Percentiles rank a stretch among this genome's conserved stretches.
Conservation (phyloP, 2,888 invertebrate genomes). For the Eristalis tenax region DNA sequence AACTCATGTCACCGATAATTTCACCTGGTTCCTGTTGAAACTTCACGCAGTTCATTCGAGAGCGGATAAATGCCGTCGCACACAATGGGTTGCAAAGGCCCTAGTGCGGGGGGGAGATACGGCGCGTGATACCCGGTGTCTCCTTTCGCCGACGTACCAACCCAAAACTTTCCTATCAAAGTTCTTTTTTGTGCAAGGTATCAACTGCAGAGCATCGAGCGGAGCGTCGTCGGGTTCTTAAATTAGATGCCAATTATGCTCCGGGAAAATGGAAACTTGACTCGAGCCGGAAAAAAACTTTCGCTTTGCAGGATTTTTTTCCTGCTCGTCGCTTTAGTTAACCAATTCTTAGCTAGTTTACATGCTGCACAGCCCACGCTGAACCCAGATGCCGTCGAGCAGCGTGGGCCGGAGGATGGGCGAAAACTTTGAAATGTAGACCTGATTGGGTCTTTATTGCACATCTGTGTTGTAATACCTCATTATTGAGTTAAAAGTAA, state of each 20-base stretch:
- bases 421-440: constrained; percentile 58
- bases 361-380: constrained; percentile 19
- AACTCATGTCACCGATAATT: constrained; percentile 59
- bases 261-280: constrained; percentile 31
- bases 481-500: constrained; percentile 68
- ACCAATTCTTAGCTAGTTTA: constrained; percentile 48
- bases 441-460: constrained; percentile 71
- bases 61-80: not conserved
- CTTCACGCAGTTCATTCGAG: not conserved
- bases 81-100: not conserved
- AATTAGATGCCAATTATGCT: constrained; percentile 71
- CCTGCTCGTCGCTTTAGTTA: not conserved
- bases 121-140: constrained; percentile 15
- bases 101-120: too few species aligned
- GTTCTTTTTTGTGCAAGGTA: constrained; percentile 47
- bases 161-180: constrained; percentile 54
- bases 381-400: not conserved
- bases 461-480: constrained; percentile 71
- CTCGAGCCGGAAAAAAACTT: constrained; percentile 38
- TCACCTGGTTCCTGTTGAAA: constrained; percentile 27
- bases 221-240: constrained; percentile 44
- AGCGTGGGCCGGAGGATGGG: constrained; percentile 6
- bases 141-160: not conserved
- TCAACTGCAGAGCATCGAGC: constrained; percentile 34
- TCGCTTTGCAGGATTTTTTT: constrained; percentile 4